Percentiles rank a stretch among this genome's conserved stretches.
phyloP scores from a whole-genome alignment of 2,113 vertebrate genomes.

The Pygoscelis adeliae region DNA sequence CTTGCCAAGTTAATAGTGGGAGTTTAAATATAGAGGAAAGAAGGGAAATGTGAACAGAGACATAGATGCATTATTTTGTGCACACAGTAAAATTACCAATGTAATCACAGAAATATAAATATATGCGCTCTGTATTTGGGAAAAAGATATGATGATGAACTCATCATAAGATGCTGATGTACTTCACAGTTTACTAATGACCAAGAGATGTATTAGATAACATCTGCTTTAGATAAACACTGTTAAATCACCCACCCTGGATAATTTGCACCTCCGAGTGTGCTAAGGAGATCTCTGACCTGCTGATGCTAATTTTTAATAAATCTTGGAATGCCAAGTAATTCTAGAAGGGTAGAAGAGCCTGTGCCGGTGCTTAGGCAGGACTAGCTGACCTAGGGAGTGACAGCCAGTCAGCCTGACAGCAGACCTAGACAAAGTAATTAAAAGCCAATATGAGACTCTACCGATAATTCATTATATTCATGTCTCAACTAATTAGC shows the following conservation, averaged over 20 bases:
- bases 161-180: background rate
- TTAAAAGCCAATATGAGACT: conserved; percentile 2
- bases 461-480: background rate
- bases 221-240: conserved; percentile 58
- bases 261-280: conserved; percentile 38
- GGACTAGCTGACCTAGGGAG: background rate
- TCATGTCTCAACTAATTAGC: conserved; percentile 25
- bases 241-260: background rate
- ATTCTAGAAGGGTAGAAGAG: conserved; percentile 39
- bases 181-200: background rate
- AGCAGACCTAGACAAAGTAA: background rate
- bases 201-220: background rate
- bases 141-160: background rate
- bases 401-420: background rate
- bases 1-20: background rate
- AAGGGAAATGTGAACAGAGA: background rate
- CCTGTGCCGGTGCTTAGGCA: background rate
- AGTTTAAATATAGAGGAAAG: background rate
- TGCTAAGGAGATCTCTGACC: conserved; percentile 30
- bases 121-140: background rate
- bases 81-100: background rate
- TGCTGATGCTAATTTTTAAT: conserved; percentile 50
- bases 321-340: conserved; percentile 64
- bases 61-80: background rate
- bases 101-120: background rate